Conservation (phyloP, 2,113 vertebrate species). For the Oophaga pumilio region DNA sequence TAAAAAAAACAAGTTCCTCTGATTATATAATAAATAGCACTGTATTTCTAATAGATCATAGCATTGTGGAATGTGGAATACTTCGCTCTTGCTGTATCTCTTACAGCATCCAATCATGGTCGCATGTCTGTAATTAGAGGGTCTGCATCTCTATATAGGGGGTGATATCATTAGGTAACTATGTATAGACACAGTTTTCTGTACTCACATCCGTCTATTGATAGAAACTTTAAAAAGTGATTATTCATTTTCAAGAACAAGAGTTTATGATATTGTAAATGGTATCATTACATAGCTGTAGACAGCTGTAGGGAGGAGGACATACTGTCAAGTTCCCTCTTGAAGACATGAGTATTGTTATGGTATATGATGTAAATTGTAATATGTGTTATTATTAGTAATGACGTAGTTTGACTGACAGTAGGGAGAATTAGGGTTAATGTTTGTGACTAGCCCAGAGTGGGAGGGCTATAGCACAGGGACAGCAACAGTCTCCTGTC, state of each 20-base stretch:
- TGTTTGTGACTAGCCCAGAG: too few species aligned
- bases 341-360: too few species aligned
- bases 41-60: neutral
- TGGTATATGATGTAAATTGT: too few species aligned
- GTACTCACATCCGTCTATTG: constrained; percentile 2
- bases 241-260: constrained; percentile 10
- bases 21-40: neutral
- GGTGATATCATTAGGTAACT: constrained; percentile 19
- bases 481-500: too few species aligned
- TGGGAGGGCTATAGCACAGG: too few species aligned
- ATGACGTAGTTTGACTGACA: too few species aligned
- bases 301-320: neutral
- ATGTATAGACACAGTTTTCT: constrained; percentile 23
- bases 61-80: neutral
- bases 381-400: too few species aligned
- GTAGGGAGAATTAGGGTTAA: too few species aligned
- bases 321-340: neutral
- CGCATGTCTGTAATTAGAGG: neutral
- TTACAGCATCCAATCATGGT: constrained; percentile 7
- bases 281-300: neutral
- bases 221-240: constrained; percentile 27
- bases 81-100: neutral
- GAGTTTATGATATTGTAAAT: neutral
- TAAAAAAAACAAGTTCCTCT: neutral
- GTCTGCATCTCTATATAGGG: constrained; percentile 1